Conservation (phyloP, 2,888 invertebrate genomes). For the Rhabditoides inermis region DNA sequence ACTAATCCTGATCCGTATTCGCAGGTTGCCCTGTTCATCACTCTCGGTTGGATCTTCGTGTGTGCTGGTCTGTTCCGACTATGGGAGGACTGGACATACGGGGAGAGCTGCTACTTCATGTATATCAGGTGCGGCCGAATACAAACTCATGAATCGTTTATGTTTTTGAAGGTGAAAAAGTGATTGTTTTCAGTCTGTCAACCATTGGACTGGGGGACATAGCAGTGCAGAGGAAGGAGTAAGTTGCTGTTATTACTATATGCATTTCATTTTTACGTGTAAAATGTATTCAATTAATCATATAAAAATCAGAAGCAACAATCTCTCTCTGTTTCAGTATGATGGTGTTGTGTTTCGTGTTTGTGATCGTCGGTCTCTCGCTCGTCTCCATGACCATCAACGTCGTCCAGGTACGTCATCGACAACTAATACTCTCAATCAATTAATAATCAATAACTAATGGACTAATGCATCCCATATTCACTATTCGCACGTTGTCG, state of each 20-base stretch:
- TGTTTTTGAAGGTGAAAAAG: too few relatives aligned
- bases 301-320: too few relatives aligned
- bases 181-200: conserved; percentile 24
- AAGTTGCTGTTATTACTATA: too few relatives aligned
- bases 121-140: too few relatives aligned
- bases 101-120: conserved; percentile 56
- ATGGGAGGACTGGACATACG: conserved; percentile 69
- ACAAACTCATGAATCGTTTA: too few relatives aligned
- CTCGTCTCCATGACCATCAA: conserved; percentile 57
- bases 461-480: too few relatives aligned
- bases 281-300: too few relatives aligned
- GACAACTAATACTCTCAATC: too few relatives aligned
- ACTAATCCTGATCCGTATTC: conserved; percentile 1
- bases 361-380: conserved; percentile 56
- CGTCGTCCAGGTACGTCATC: conserved; percentile 48
- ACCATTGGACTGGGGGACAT: conserved; percentile 54
- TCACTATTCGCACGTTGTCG: too few relatives aligned
- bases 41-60: conserved; percentile 77
- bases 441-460: too few relatives aligned
- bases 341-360: conserved; percentile 51
- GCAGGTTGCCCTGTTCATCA: conserved; percentile 61
- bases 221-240: conserved; percentile 44
- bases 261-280: background rate
- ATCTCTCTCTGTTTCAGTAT: conserved; percentile 40
- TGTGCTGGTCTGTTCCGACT: conserved; percentile 81